Percentiles rank a stretch among this genome's conserved stretches.
phyloP scores from a whole-genome alignment of 2,113 vertebrate genomes.

The Channa argus region DNA sequence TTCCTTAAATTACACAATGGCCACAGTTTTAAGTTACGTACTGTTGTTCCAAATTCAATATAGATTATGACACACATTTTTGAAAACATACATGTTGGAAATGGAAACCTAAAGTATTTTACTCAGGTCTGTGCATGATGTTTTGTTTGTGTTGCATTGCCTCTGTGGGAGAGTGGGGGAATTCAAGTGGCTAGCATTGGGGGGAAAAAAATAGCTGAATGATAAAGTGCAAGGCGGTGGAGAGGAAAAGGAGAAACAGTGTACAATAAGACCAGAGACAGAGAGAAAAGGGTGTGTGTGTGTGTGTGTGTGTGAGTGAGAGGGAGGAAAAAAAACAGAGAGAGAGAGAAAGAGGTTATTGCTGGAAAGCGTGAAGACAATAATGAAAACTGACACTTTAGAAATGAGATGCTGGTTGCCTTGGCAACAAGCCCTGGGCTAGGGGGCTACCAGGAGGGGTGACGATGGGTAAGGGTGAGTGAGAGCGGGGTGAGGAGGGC shows the following conservation, averaged over 20 bases:
- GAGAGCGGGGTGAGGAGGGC: conserved; percentile 77
- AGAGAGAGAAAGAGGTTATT: conserved; percentile 85
- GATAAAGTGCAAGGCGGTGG: conserved; percentile 24
- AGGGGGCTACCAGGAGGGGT: conserved; percentile 87
- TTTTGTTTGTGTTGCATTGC: conserved; percentile 44
- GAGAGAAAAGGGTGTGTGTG: not conserved
- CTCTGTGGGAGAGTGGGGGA: conserved; percentile 16
- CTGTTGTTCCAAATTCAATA: not conserved
- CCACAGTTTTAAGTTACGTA: not conserved
- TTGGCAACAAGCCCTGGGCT: conserved; percentile 95
- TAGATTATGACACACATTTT: not conserved
- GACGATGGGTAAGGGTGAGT: conserved; percentile 65
- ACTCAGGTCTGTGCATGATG: not conserved
- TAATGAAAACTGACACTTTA: conserved; percentile 99
- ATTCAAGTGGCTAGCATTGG: conserved; percentile 43
- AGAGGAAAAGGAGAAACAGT: not conserved
- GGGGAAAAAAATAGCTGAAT: conserved; percentile 14
- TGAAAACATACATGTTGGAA: not conserved
- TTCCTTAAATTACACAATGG: no score
- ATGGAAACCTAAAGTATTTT: conserved; percentile 11
- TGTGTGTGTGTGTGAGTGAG: conserved; percentile 27
- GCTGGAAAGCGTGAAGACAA: conserved; percentile 98
- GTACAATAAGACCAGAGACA: not conserved
- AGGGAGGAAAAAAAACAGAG: conserved; percentile 35
- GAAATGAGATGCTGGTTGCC: conserved; percentile 99